Percentiles rank a stretch among this genome's conserved stretches.
These are phyloP conservation scores for Cryptocephalus moraei DNA, from an alignment of 2,888 invertebrate species.

Conservation along the genomic window DNA sequence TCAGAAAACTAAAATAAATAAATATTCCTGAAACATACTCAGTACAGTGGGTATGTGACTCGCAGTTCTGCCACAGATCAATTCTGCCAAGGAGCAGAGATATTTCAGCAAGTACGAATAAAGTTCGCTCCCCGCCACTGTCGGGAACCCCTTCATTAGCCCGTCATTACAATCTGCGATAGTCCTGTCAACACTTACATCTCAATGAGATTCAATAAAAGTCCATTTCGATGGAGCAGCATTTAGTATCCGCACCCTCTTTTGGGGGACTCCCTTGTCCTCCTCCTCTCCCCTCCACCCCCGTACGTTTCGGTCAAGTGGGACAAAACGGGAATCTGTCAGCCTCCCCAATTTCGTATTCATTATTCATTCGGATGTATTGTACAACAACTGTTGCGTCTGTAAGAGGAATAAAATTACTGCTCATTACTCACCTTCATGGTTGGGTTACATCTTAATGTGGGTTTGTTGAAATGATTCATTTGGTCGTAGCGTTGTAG, in stretches of 20 bases:
- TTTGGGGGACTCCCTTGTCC: conserved; percentile 1
- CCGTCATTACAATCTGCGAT: conserved; percentile 30
- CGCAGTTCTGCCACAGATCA: not conserved
- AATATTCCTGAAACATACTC: too few species aligned
- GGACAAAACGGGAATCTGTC: conserved; percentile 1
- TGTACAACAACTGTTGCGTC: too few species aligned
- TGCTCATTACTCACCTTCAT: too few species aligned
- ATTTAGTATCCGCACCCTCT: conserved; percentile 5
- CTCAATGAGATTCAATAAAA: conserved; percentile 34
- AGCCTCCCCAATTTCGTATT: too few species aligned
- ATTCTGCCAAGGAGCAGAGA: not conserved
- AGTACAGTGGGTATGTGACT: not conserved
- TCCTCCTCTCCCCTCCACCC: conserved; percentile 9
- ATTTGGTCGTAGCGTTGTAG: too few species aligned
- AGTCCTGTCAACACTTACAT: conserved; percentile 33
- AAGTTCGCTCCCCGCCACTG: conserved; percentile 4
- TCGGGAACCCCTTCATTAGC: conserved; percentile 32
- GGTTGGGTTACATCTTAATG: too few species aligned
- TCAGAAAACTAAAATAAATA: too few species aligned
- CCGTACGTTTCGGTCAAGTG: conserved; percentile 10
- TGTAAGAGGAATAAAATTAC: too few species aligned
- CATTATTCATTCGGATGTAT: too few species aligned
- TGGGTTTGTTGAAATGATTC: too few species aligned
- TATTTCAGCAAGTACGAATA: too few species aligned
- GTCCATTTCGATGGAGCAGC: conserved; percentile 12